These are phyloP conservation scores for Myopa testacea DNA, from an alignment of 2,888 invertebrate species.

Conservation along the genomic window DNA sequence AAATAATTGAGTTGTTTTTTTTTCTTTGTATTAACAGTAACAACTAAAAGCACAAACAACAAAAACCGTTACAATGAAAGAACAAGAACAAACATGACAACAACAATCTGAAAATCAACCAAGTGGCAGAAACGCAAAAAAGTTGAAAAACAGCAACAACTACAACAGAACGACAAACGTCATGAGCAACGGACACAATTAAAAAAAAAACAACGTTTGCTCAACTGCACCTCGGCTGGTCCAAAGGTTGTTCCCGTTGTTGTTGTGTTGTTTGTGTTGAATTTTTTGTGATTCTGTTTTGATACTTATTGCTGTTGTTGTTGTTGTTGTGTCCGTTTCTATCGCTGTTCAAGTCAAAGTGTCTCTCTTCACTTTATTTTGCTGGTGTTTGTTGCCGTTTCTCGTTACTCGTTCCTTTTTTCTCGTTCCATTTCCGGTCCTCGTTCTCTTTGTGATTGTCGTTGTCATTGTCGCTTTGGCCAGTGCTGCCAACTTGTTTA, in stretches of 20 bases:
- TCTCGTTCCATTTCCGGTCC: background rate
- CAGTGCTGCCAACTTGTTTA: conserved; percentile 23
- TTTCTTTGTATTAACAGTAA: background rate
- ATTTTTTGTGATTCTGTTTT: conserved; percentile 26
- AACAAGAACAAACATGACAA: conserved; percentile 27
- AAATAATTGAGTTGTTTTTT: conserved; percentile 1
- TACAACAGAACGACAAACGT: conserved; percentile 25
- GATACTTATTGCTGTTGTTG: conserved; percentile 15
- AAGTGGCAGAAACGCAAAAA: background rate
- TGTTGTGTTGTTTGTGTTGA: conserved; percentile 16
- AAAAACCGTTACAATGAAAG: conserved; percentile 13
- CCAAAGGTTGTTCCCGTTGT: conserved; percentile 27
- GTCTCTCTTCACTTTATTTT: background rate
- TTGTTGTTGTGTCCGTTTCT: conserved; percentile 19
- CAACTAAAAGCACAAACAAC: conserved; percentile 32
- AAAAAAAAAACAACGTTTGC: conserved; percentile 30
- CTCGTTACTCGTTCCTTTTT: background rate
- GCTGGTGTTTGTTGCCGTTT: background rate
- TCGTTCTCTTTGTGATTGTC: conserved; percentile 15
- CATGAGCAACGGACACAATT: conserved; percentile 31
- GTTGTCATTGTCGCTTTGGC: conserved; percentile 22
- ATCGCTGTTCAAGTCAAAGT: background rate
- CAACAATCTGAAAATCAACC: conserved; percentile 24
- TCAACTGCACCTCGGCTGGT: conserved; percentile 42
- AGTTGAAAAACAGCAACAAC: conserved; percentile 27